Percentiles rank a stretch among this genome's conserved stretches.
These are phyloP conservation scores for Chromoteleia sp. DNA, from an alignment of 2,888 invertebrate genomes.

Conservation along the genomic window DNA sequence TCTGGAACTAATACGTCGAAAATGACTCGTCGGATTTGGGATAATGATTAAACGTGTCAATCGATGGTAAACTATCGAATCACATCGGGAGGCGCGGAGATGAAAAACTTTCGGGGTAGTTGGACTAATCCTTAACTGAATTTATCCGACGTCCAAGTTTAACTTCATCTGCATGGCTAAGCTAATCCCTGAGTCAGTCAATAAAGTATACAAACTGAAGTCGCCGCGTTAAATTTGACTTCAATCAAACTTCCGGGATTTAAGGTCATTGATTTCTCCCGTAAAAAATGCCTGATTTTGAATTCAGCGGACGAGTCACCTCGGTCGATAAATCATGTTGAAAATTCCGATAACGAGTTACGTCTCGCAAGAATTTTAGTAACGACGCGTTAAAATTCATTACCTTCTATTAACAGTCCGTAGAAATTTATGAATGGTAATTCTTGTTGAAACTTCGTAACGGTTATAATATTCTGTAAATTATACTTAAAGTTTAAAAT, in stretches of 20 bases:
- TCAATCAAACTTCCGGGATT: background rate
- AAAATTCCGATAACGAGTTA: background rate
- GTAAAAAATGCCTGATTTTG: too few species aligned
- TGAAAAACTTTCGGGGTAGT: slow-evolving; percentile 39
- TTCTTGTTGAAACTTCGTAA: background rate
- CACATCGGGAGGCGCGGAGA: background rate
- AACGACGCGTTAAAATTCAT: background rate
- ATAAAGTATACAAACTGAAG: slow-evolving; percentile 23
- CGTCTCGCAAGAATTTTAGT: background rate
- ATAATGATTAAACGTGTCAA: slow-evolving; percentile 24
- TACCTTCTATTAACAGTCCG: background rate
- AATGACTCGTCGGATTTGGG: slow-evolving; percentile 23
- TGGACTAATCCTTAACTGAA: slow-evolving; percentile 41
- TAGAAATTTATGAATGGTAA: background rate
- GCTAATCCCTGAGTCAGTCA: slow-evolving; percentile 34
- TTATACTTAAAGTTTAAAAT: too few species aligned
- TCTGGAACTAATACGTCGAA: background rate
- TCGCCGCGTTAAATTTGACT: slow-evolving; percentile 28
- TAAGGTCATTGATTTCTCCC: slow-evolving; percentile 11
- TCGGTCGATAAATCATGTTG: too few species aligned
- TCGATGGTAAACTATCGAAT: slow-evolving; percentile 20
- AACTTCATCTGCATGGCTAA: slow-evolving; percentile 49
- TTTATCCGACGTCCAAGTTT: slow-evolving; percentile 42
- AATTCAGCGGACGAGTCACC: too few species aligned
- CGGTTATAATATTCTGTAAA: too few species aligned